Evolutionary conservation across 2,113 vertebrate species (phyloP), one percentile per base, ranked within the genome.

Genomic region (Hemiprocne comata): DNA sequence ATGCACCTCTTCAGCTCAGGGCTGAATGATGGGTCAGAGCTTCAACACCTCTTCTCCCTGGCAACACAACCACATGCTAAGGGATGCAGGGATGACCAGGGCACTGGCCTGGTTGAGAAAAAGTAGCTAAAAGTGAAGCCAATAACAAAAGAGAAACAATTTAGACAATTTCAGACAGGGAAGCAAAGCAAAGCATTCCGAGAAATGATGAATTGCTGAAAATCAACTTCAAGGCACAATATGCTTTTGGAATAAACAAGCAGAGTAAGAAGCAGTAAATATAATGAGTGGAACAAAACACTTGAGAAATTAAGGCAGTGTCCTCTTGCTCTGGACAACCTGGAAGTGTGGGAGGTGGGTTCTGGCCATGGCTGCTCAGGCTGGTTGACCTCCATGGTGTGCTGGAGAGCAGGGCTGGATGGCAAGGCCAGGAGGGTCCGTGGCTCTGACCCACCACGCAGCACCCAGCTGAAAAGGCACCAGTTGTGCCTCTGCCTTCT

Each of bases 321-420:
- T 46, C 4, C 31, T 54, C 21, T 69, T 36, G 29, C 36, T 42
- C 60, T 17, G 29, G 31, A 21, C 24, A 33, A 11, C 10, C 34
- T n/a, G 65, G 19, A 48, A 48, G 46, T 21, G 19, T 50, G 48
- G 20, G 48, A 50, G 48, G 21, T 50, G 50, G 50, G 50, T 5
- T 13, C 50, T 24, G 21, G 23, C 48, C 23, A 23, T 11, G 48
- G 48, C 50, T 24, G 23, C 50, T 26, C 48, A 19, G 21, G 12
- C 29, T 8, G 20, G 24, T 3, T 2, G 20, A 34, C n/a, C 36
- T 13, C 20, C 36, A 28, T 2, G 0, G 21, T 0, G 3, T 17
- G 17, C 25, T 8, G 10, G 25, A 4, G 21, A 33, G 34, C 15
- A 12, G 0, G 13, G 33, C 51, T 42, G 38, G 8, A 1, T 6